These are phyloP conservation scores for Hycleus cichorii DNA, from an alignment of 1,140 invertebrate species.

Conservation along the genomic window DNA sequence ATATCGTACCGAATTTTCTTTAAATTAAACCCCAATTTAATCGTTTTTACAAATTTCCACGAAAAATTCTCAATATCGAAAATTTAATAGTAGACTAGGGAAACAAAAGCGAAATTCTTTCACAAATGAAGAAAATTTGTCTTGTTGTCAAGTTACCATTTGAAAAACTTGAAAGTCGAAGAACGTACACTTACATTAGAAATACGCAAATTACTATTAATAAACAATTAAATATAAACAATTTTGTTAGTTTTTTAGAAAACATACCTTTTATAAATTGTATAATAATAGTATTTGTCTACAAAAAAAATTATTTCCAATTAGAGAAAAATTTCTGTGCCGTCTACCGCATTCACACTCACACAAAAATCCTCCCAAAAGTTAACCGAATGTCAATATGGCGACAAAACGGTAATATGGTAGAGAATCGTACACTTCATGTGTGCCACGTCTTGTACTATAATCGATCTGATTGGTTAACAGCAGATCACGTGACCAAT, in stretches of 20 bases:
- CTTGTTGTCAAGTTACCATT: constrained; percentile 29
- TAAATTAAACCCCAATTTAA: neutral
- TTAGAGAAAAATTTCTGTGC: too few species aligned
- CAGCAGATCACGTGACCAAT: constrained; percentile 38
- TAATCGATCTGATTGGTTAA: constrained; percentile 37
- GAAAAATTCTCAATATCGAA: too few species aligned
- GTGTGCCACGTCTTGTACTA: constrained; percentile 61
- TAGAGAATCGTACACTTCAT: constrained; percentile 60
- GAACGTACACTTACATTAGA: neutral
- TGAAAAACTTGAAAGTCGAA: neutral
- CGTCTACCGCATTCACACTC: constrained; percentile 57
- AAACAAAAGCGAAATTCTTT: neutral
- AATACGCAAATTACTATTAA: too few species aligned
- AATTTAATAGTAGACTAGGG: too few species aligned
- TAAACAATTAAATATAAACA: too few species aligned
- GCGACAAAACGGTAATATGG: constrained; percentile 49
- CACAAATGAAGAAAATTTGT: constrained; percentile 19
- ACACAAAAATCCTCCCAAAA: constrained; percentile 46
- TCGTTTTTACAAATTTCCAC: neutral
- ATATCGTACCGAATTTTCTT: neutral
- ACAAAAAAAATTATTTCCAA: too few species aligned
- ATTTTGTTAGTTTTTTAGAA: too few species aligned
- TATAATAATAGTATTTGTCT: too few species aligned
- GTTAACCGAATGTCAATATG: constrained; percentile 70
- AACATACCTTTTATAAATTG: constrained; percentile 52